Evolutionary conservation across 1,140 invertebrate species (phyloP).

Genomic region (Bombus cullumanus): DNA sequence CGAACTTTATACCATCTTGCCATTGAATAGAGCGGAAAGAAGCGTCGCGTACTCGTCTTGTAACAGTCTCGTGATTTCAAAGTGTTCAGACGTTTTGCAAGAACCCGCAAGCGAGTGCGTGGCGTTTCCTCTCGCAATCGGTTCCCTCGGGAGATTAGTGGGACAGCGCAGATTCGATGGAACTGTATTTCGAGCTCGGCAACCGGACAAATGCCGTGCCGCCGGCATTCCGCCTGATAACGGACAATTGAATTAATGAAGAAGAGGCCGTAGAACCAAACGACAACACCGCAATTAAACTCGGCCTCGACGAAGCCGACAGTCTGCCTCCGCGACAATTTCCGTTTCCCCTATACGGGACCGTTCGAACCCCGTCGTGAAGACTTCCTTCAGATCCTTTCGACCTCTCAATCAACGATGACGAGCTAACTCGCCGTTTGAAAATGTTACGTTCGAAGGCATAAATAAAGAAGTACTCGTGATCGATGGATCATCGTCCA

Average conservation of each 20-base stretch:
- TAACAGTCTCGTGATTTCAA: neutral
- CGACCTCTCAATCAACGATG: neutral
- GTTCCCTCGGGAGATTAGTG: neutral
- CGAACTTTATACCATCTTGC: constrained; percentile 15
- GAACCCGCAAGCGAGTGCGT: neutral
- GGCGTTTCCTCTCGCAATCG: neutral
- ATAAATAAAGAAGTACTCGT: too few species aligned
- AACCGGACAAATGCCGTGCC: constrained; percentile 59
- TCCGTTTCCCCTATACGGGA: constrained; percentile 36
- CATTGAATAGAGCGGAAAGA: neutral
- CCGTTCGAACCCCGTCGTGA: too few species aligned
- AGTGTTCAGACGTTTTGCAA: constrained; percentile 17
- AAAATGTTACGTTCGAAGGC: neutral
- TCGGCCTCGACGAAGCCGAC: constrained; percentile 48
- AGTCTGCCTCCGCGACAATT: constrained; percentile 40
- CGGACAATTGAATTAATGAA: constrained; percentile 75
- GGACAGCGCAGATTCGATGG: constrained; percentile 7
- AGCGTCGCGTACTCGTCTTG: neutral
- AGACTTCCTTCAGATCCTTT: neutral
- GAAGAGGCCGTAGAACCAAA: constrained; percentile 70
- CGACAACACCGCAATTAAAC: constrained; percentile 67
- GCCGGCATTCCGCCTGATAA: constrained; percentile 67
- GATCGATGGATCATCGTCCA: too few species aligned
- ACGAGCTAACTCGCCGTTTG: too few species aligned
- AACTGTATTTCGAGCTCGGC: constrained; percentile 40